Base-by-base conservation (phyloP, 2,888 invertebrate species). In the Metallyticus violacea region DNA sequence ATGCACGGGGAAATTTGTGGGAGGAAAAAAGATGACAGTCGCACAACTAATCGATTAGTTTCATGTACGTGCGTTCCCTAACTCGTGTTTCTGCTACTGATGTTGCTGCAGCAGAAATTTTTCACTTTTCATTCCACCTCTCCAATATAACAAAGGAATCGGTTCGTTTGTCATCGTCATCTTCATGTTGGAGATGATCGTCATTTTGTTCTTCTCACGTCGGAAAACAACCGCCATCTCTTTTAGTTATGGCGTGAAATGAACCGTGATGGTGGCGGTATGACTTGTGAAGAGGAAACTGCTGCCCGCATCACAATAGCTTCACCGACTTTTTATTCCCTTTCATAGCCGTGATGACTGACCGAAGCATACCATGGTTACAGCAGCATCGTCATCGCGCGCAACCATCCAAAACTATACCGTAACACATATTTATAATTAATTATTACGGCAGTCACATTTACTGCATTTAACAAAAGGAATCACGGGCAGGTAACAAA, bases 171-270 rank as follows among this genome's bases (percentile, higher is more conserved):
- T 62, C 40, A 62, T 62, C 40, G 40, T 62, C 40, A 62, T 62
- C 40, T 62, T 62, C 40, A 62, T 62, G 40, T 62, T 62, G 40
- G 2, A 62, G 40, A 62, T 62, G 40, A 62, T 62, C 40, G 40
- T 62, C 40, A 62, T 62, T 62, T 62, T 62, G 40, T 62, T 62
- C 40, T 62, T 62, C 40, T 62, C 40, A 62, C 40, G 40, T 62
- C 40, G 40, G 40, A 62, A 62, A 62, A 62, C 40, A 62, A 62
- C 40, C 40, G 22, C 40, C 40, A 62, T 62, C 40, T 62, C 40
- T 62, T 62, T 62, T 62, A 27, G 82, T 82, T 82, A 26, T 82
- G 27, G 82, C 27, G 82, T 82, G 82, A 82, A 82, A 27, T 82
- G 82, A 82, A 82, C 26, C 82, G 76, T 62, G 81, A 26, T 30